phyloP scores from a whole-genome alignment of 2,888 invertebrate species.

The Eledona agricola region DNA sequence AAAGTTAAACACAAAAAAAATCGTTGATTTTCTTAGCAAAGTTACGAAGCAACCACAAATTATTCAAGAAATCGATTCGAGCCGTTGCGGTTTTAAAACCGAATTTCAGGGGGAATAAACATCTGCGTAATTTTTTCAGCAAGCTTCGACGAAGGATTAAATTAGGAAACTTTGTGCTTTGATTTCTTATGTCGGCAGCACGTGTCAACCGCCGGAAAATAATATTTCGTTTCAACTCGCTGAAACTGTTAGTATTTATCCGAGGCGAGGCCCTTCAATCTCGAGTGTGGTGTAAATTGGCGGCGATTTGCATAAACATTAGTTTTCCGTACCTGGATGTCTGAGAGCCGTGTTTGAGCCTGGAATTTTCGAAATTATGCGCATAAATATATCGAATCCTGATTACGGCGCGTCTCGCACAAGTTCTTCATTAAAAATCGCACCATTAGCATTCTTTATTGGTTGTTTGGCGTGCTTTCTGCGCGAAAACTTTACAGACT shows the following conservation, averaged over 20 bases:
- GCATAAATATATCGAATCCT: slow-evolving; percentile 35
- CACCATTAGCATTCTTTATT: slow-evolving; percentile 28
- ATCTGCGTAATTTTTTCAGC: slow-evolving; percentile 12
- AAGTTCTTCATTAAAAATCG: slow-evolving; percentile 22
- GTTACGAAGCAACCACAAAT: slow-evolving; percentile 9
- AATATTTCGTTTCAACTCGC: slow-evolving; percentile 6
- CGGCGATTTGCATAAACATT: slow-evolving; percentile 33
- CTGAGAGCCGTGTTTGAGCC: slow-evolving; percentile 30
- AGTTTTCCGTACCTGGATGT: slow-evolving; percentile 35
- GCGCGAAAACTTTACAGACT: slow-evolving; percentile 14
- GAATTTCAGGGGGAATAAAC: slow-evolving; percentile 16
- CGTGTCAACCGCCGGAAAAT: neutral
- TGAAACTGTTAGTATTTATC: slow-evolving; percentile 23
- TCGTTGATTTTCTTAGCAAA: no score
- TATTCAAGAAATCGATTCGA: slow-evolving; percentile 11
- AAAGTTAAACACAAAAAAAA: no score
- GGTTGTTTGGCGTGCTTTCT: slow-evolving; percentile 20
- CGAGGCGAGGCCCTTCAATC: slow-evolving; percentile 24
- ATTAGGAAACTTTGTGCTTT: slow-evolving; percentile 24
- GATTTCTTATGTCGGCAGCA: no score
- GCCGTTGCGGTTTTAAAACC: no score
- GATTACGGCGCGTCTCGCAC: slow-evolving; percentile 27
- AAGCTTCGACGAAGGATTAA: slow-evolving; percentile 15
- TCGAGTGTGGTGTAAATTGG: slow-evolving; percentile 31
- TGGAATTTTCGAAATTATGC: slow-evolving; percentile 35